phyloP scores from a whole-genome alignment of 2,888 invertebrate genomes.

The Xylophagus ater region DNA sequence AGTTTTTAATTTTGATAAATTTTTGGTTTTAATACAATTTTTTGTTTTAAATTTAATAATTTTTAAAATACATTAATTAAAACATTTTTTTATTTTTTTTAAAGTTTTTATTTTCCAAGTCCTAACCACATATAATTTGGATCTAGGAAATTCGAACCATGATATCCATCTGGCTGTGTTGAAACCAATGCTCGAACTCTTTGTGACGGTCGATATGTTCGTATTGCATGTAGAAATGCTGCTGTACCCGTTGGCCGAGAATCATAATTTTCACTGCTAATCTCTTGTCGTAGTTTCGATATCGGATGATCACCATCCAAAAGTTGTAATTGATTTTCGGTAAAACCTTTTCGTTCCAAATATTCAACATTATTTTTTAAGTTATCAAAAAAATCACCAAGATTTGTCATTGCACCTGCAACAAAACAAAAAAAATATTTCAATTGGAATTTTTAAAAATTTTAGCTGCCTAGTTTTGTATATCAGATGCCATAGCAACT shows the following conservation, averaged over 20 bases:
- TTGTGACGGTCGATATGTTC: conserved; percentile 40
- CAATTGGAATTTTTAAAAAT: too few relatives aligned
- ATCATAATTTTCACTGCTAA: conserved; percentile 16
- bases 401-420: conserved; percentile 34
- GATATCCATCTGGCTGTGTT: conserved; percentile 44
- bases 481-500: too few relatives aligned
- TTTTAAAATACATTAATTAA: too few relatives aligned
- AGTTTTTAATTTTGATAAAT: too few relatives aligned
- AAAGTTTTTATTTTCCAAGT: conserved; percentile 42
- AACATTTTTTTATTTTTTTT: too few relatives aligned
- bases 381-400: conserved; percentile 34
- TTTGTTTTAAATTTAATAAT: too few relatives aligned
- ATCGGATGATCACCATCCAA: conserved; percentile 32
- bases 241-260: conserved; percentile 27
- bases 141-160: conserved; percentile 51
- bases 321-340: conserved; percentile 25
- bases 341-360: conserved; percentile 29
- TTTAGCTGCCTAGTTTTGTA: too few relatives aligned
- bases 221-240: conserved; percentile 38
- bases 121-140: conserved; percentile 56
- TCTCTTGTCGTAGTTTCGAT: conserved; percentile 23
- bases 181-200: conserved; percentile 48
- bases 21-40: too few relatives aligned
- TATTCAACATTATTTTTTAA: conserved; percentile 31
- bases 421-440: too few relatives aligned